Conservation (phyloP, 35 echinoderm and acorn worm genomes). For the Acanthaster planci region DNA sequence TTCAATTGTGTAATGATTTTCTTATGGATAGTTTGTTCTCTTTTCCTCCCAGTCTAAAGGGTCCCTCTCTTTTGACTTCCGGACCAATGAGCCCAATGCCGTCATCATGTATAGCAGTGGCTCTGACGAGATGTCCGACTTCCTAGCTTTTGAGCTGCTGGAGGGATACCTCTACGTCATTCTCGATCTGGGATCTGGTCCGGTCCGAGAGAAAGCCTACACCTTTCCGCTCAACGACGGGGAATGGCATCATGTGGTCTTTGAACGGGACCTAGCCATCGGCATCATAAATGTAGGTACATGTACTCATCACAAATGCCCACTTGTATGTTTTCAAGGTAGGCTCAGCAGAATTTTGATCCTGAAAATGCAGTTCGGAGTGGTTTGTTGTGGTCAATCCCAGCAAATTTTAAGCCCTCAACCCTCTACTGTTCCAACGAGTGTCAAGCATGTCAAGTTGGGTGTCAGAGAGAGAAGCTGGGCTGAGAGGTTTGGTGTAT, state of each 20-base stretch:
- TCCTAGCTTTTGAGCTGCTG: conserved; percentile 91
- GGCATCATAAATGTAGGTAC: conserved; percentile 5
- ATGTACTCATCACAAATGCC: neutral
- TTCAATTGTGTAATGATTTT: too few relatives aligned
- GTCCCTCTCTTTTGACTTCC: conserved; percentile 76
- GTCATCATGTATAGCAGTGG: conserved; percentile 95
- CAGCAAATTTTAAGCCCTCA: too few relatives aligned
- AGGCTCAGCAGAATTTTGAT: too few relatives aligned
- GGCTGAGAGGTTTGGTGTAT: too few relatives aligned
- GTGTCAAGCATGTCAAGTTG: too few relatives aligned
- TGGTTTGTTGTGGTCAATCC: too few relatives aligned
- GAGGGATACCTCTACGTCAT: conserved; percentile 84
- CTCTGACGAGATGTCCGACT: conserved; percentile 59
- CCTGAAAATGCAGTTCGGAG: too few relatives aligned
- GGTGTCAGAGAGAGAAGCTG: too few relatives aligned
- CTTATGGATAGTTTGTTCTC: too few relatives aligned
- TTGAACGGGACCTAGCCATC: conserved; percentile 36
- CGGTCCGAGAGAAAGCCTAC: conserved; percentile 55
- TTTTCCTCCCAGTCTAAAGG: conserved; percentile 66
- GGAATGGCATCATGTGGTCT: conserved; percentile 71
- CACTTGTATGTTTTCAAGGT: too few relatives aligned
- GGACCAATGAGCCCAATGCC: conserved; percentile 82
- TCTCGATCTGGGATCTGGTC: conserved; percentile 85
- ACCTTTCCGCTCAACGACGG: conserved; percentile 70
- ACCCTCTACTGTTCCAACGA: too few relatives aligned